Evolutionary conservation across 2,113 vertebrate species (phyloP).

Genomic region (Gorsachius goisagi): DNA sequence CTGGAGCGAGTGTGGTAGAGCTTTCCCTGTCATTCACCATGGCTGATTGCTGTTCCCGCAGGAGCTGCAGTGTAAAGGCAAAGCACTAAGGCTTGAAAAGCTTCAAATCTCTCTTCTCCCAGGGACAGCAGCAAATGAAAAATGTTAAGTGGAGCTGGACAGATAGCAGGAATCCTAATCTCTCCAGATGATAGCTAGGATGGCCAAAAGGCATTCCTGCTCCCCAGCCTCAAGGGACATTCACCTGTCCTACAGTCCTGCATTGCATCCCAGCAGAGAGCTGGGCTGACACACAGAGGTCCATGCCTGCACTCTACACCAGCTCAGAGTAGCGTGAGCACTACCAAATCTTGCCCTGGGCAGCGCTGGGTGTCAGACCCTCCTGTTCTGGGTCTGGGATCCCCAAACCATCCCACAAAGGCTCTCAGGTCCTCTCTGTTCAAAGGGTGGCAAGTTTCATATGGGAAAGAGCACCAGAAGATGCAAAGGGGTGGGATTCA

Average conservation of each 20-base stretch:
- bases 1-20: not conserved
- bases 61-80: not conserved
- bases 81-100: not conserved
- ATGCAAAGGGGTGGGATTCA: not conserved
- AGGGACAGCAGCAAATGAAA: not conserved
- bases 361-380: not conserved
- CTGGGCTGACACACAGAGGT: not conserved
- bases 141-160: not conserved
- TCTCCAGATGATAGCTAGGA: not conserved
- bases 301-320: rapidly evolving
- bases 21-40: not conserved
- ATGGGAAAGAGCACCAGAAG: not conserved
- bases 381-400: not conserved
- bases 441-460: not conserved
- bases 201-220: not conserved
- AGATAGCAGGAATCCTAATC: not conserved
- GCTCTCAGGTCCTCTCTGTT: not conserved
- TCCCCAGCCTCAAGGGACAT: not conserved
- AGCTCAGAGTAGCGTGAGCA: not conserved
- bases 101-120: not conserved
- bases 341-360: not conserved
- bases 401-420: not conserved
- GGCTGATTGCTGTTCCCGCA: rapidly evolving
- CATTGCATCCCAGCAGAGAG: not conserved
- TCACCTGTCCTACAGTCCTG: not conserved